Evolutionary conservation across 1,140 invertebrate genomes (phyloP).

Genomic region (Aphaenogaster rudis): DNA sequence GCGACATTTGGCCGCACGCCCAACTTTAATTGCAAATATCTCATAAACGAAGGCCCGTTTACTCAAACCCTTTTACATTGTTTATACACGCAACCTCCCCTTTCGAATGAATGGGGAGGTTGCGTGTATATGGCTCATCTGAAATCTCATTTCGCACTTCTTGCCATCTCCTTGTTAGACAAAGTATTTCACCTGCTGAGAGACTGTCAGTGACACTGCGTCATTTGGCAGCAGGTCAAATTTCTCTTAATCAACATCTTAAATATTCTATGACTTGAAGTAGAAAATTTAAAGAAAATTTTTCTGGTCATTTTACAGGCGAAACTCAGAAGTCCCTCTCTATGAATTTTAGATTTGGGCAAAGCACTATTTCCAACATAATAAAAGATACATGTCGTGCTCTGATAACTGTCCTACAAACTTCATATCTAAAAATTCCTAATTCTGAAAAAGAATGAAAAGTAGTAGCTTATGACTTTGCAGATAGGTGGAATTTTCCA

Average conservation of each 20-base stretch:
- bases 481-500: conserved; percentile 10
- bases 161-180: neutral
- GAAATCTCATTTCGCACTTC: too few species aligned
- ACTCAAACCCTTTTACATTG: too few species aligned
- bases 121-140: too few species aligned
- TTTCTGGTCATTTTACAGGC: conserved; percentile 1
- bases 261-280: neutral
- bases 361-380: neutral
- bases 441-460: conserved; percentile 1
- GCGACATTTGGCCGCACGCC: too few species aligned
- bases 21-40: too few species aligned
- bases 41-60: too few species aligned
- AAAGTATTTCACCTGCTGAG: conserved; percentile 3
- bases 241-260: neutral
- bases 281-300: neutral
- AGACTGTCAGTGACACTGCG: neutral
- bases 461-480: neutral
- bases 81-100: too few species aligned
- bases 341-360: conserved; percentile 5
- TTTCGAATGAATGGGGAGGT: too few species aligned
- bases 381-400: conserved; percentile 8
- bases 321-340: neutral
- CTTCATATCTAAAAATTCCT: neutral
- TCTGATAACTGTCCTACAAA: neutral
- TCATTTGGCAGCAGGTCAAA: neutral